Evolutionary conservation across 2,888 invertebrate genomes (phyloP), one percentile per base, ranked within the genome.

Genomic region (Dynastes tityus): DNA sequence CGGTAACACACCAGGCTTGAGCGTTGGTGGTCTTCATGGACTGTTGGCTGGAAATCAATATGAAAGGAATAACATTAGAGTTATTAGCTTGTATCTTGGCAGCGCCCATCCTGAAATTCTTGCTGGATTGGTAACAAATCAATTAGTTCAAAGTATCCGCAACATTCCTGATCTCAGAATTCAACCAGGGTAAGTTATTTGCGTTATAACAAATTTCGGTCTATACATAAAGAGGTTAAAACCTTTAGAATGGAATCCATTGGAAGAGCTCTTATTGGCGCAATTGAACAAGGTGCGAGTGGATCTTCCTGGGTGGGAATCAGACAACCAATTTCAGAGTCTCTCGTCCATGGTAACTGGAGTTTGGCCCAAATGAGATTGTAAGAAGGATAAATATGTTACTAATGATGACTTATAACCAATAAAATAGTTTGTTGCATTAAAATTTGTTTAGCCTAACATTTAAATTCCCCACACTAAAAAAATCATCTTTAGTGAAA

Each of bases 241-340:
- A 22, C 2, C 49, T 74, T 61, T n/a, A 74, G 73, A 74, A 2
- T 63, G 22, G 73, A 74, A 27, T 61, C 73, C 3, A 11, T 29
- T 29, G 73, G 73, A 27, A 40, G 61, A n/a, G 61, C 61, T 74
- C 55, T 74, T 27, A 74, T 74, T 29, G 61, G 40, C 2, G 73
- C 73, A 13, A 74, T 74, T 22, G 73, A 74, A 45, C 73, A 74
- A 63, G 73, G 73, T 2, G 27, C 49, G 1, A n/a, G 61, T 45
- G 73, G 73, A 61, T 74, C 73, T 27, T 74, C 73, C 16, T 74
- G 73, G 73, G 73, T 74, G 2, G 73, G 73, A 11, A 22, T 63
- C 8, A 74, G 45, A 61, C 61, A 74, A 13, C 32, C 9, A 13
- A 29, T 63, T 29, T 32, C 29, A 13, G 71, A 71, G 3, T 16